These are phyloP conservation scores for Mixornis gularis DNA, from an alignment of 2,113 vertebrate genomes.

Conservation along the genomic window DNA sequence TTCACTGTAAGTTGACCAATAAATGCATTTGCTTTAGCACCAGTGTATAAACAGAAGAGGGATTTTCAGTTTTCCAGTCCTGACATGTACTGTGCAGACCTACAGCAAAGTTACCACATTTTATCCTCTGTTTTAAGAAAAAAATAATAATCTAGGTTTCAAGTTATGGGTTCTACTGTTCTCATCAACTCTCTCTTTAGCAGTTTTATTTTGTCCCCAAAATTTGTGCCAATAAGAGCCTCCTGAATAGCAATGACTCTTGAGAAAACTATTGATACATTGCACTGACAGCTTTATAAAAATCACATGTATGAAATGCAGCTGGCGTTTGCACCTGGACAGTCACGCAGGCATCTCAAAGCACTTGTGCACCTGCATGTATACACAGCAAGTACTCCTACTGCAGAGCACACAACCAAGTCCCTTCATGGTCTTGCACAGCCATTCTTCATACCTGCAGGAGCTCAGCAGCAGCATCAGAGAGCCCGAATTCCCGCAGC, in stretches of 20 bases:
- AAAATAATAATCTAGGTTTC: neutral
- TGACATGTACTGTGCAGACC: neutral
- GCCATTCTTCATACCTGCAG: conserved; percentile 79
- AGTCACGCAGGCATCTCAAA: neutral
- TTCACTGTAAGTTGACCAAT: neutral
- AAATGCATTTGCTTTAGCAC: neutral
- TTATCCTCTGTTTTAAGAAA: neutral
- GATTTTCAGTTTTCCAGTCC: neutral
- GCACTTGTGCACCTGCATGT: neutral
- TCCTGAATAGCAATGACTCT: neutral
- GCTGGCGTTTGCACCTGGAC: neutral
- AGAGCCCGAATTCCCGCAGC: conserved; percentile 89
- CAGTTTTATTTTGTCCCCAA: neutral
- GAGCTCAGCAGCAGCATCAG: conserved; percentile 91
- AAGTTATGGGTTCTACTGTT: neutral
- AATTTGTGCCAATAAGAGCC: neutral
- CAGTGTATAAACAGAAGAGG: neutral
- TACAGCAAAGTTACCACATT: neutral
- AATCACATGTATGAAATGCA: neutral
- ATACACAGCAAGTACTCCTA: neutral
- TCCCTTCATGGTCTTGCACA: neutral
- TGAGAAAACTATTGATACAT: neutral
- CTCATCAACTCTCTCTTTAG: neutral
- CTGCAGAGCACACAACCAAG: fast-evolving
- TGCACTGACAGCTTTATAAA: neutral